Conservation (phyloP, 1,140 invertebrate genomes). For the Portunus trituberculatus region DNA sequence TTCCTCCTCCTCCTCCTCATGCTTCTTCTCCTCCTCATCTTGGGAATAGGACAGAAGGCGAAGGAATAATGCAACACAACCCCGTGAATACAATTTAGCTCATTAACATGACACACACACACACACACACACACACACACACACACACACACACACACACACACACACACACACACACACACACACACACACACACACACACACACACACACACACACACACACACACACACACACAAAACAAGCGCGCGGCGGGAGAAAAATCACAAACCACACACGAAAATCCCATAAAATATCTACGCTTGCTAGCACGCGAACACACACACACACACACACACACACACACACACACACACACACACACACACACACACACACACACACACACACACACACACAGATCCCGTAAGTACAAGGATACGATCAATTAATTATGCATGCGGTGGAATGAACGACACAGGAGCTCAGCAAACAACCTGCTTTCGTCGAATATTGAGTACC, state of each 20-base stretch:
- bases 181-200: too few relatives aligned
- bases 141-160: slow-evolving; percentile 10
- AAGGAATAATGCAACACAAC: not conserved
- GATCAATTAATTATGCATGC: not conserved
- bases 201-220: too few relatives aligned
- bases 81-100: not conserved
- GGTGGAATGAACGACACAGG: not conserved
- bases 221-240: too few relatives aligned
- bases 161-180: too few relatives aligned
- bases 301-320: not conserved
- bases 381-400: not conserved
- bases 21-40: not conserved
- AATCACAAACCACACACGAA: too few relatives aligned
- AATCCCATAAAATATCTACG: too few relatives aligned
- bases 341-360: slow-evolving; percentile 12
- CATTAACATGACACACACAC: not conserved
- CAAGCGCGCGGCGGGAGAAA: too few relatives aligned
- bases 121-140: slow-evolving; percentile 20
- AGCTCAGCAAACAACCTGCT: not conserved
- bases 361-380: not conserved
- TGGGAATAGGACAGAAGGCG: not conserved
- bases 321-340: slow-evolving; percentile 11
- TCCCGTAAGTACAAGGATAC: not conserved
- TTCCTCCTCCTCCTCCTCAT: not conserved
- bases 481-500: slow-evolving; percentile 13